Evolutionary conservation across 1,140 invertebrate genomes (phyloP).

Genomic region (Bombyx mandarina): DNA sequence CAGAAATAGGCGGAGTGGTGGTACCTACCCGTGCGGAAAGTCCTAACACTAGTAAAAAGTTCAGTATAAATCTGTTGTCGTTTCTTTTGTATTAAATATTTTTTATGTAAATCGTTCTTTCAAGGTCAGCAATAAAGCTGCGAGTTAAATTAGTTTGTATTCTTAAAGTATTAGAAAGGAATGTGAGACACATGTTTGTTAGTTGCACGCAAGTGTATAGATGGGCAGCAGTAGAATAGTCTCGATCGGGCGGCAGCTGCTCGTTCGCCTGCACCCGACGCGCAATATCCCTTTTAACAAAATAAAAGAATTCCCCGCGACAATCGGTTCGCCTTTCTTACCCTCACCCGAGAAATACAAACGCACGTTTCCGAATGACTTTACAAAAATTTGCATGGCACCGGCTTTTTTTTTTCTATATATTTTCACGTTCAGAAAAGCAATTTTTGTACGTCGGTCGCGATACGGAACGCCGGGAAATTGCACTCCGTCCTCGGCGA

Average conservation of each 20-base stretch:
- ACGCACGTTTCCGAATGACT: conserved; percentile 66
- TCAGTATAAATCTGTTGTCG: too few relatives aligned
- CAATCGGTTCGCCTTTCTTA: conserved; percentile 61
- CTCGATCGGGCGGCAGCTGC: conserved; percentile 33
- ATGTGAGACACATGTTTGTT: too few relatives aligned
- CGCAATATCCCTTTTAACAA: conserved; percentile 64
- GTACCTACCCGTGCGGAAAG: too few relatives aligned
- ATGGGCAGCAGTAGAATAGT: conserved; percentile 50
- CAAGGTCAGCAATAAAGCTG: too few relatives aligned
- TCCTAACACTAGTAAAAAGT: too few relatives aligned
- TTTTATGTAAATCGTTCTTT: too few relatives aligned
- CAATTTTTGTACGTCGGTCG: conserved; percentile 67
- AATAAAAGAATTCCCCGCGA: conserved; percentile 62
- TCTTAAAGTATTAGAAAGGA: too few relatives aligned
- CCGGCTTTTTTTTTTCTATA: conserved; percentile 55
- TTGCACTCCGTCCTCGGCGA: conserved; percentile 53
- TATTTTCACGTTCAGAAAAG: conserved; percentile 66
- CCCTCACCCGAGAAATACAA: conserved; percentile 64
- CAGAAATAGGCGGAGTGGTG: too few relatives aligned
- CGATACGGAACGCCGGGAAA: conserved; percentile 63
- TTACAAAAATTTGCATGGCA: conserved; percentile 68
- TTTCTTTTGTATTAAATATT: too few relatives aligned
- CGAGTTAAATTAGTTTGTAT: too few relatives aligned
- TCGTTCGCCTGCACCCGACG: conserved; percentile 54
- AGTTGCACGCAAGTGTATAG: conserved; percentile 36